A percentile compares a stretch with the other conserved stretches of the same genome.
Evolutionary conservation across 2,113 vertebrate species (phyloP).

Genomic region (Podarcis cretensis): DNA sequence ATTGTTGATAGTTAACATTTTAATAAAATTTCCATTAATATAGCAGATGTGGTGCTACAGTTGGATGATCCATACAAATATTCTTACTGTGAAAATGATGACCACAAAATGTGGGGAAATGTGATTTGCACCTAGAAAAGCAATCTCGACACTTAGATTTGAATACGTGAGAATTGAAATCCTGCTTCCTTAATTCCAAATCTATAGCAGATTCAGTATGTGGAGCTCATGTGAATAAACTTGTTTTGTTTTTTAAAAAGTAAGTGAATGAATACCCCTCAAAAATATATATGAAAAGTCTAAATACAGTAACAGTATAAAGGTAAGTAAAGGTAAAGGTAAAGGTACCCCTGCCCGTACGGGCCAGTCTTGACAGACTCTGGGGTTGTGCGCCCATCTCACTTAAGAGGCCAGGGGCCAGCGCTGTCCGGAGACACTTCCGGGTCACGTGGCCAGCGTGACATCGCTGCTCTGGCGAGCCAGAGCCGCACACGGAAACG

Average conservation of each 20-base stretch:
- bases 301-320: background rate
- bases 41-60: background rate
- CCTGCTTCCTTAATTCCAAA: background rate
- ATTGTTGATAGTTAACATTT: background rate
- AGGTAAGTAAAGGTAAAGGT: too few species aligned
- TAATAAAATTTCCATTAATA: background rate
- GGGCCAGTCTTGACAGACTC: too few species aligned
- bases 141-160: background rate
- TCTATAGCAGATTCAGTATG: background rate
- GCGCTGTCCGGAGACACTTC: too few species aligned
- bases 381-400: too few species aligned
- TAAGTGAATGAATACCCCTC: background rate
- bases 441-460: too few species aligned
- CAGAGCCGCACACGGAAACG: too few species aligned
- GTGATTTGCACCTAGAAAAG: background rate
- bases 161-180: background rate
- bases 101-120: background rate
- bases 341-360: too few species aligned
- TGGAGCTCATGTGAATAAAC: background rate
- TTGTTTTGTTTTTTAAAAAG: background rate
- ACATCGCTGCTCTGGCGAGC: too few species aligned
- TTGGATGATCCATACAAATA: background rate
- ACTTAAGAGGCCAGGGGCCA: too few species aligned
- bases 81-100: background rate
- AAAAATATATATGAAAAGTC: background rate